Percentiles rank a stretch among this genome's conserved stretches.
phyloP scores from a whole-genome alignment of 2,113 vertebrate genomes.

The Vombatus ursinus region DNA sequence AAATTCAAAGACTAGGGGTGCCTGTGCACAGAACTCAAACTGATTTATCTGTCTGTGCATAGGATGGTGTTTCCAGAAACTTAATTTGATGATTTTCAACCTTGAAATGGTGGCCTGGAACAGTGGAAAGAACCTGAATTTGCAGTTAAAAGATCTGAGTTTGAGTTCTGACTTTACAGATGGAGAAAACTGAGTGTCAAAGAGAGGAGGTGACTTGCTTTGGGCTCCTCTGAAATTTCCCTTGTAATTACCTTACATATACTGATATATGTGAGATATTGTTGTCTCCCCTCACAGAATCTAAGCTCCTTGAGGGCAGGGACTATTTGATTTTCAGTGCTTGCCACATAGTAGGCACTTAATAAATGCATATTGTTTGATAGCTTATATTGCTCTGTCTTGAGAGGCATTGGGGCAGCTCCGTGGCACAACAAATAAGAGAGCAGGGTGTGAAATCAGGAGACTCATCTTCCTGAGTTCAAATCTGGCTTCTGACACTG shows the following conservation, averaged over 20 bases:
- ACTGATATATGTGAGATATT: too few relatives aligned
- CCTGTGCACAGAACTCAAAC: background rate
- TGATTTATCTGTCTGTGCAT: background rate
- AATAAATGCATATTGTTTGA: background rate
- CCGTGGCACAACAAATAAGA: background rate
- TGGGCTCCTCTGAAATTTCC: background rate
- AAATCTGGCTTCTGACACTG: background rate
- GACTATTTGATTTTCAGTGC: background rate
- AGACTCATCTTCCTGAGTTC: too few relatives aligned
- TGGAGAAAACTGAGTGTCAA: background rate
- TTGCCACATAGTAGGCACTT: background rate
- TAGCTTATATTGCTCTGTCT: background rate
- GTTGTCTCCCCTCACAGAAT: background rate
- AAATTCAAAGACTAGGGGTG: background rate
- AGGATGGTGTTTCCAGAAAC: background rate
- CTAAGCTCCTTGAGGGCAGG: background rate
- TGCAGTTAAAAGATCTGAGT: too few relatives aligned
- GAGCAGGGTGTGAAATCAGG: background rate
- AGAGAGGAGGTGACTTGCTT: background rate
- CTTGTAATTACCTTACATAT: background rate
- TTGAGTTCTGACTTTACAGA: too few relatives aligned
- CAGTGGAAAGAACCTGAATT: too few relatives aligned
- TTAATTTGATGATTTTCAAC: too few relatives aligned
- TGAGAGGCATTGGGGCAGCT: background rate
- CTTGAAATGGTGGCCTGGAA: too few relatives aligned